Percentiles rank a stretch among this genome's conserved stretches.
Evolutionary conservation across 2,888 invertebrate species (phyloP).

Genomic region (Brachycybe producta): DNA sequence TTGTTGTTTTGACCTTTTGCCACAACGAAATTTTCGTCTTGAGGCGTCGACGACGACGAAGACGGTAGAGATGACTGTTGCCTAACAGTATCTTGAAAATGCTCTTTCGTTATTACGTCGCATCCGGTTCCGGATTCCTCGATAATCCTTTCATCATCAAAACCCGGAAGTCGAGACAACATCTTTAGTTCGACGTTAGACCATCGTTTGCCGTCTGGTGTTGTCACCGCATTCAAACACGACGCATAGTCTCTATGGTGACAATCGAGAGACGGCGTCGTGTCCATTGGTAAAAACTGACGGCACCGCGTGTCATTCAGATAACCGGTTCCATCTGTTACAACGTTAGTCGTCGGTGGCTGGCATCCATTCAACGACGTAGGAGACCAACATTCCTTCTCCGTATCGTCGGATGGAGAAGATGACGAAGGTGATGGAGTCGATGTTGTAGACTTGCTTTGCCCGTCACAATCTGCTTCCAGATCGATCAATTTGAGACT

Average conservation of each 20-base stretch:
- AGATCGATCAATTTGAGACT: conserved; percentile 15
- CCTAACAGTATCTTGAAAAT: not conserved
- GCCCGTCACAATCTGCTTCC: conserved; percentile 7
- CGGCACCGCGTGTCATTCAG: too few species aligned
- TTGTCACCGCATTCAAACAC: conserved; percentile 20
- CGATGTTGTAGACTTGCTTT: not conserved
- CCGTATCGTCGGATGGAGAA: too few species aligned
- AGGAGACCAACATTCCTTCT: too few species aligned
- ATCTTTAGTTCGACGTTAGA: conserved; percentile 14
- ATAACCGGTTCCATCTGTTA: too few species aligned
- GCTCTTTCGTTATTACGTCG: not conserved
- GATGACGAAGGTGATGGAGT: not conserved
- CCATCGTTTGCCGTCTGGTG: conserved; percentile 11
- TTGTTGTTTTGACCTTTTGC: not conserved
- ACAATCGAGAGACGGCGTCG: conserved; percentile 9
- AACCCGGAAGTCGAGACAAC: conserved; percentile 1
- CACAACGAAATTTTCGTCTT: not conserved
- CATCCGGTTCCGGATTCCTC: not conserved
- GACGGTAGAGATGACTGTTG: too few species aligned
- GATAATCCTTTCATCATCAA: conserved; percentile 13
- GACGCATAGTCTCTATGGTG: conserved; percentile 23
- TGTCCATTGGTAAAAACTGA: conserved; percentile 9
- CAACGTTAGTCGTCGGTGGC: conserved; percentile 1
- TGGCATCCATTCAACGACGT: not conserved
- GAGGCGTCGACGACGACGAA: too few species aligned